Conservation (phyloP, 2,888 invertebrate genomes). For the Linnaemya vulpina region DNA sequence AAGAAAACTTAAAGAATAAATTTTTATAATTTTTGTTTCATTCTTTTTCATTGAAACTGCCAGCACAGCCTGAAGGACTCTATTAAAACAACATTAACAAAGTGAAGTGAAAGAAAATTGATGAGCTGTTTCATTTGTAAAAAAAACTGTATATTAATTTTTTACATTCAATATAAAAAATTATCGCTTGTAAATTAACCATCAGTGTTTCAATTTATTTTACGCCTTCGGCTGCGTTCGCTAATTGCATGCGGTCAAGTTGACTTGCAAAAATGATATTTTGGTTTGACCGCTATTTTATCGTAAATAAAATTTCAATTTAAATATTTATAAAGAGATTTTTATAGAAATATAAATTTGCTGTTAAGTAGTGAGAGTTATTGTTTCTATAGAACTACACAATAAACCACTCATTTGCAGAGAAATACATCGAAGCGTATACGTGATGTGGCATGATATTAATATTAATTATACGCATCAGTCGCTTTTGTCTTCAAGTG, state of each 20-base stretch:
- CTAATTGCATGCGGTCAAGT: neutral
- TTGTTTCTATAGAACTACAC: no score
- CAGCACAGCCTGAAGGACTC: neutral
- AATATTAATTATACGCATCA: constrained; percentile 23
- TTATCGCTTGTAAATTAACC: neutral
- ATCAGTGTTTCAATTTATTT: constrained; percentile 35
- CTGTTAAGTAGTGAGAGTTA: no score
- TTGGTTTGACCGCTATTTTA: neutral
- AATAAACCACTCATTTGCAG: no score
- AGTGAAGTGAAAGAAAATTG: neutral
- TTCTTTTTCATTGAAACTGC: neutral
- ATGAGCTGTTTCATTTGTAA: constrained; percentile 12
- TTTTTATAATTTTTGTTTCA: neutral
- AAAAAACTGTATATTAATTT: no score
- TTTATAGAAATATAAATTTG: no score
- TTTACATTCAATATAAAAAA: no score
- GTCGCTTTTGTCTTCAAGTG: neutral
- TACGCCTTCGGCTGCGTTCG: constrained; percentile 1
- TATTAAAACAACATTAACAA: neutral
- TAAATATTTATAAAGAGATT: neutral
- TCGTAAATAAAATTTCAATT: neutral
- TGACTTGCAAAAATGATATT: neutral
- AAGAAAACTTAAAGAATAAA: no score
- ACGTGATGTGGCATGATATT: neutral
- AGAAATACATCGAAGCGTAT: neutral